Conservation (phyloP, 2,888 invertebrate species). For the Drosophila greeni region DNA sequence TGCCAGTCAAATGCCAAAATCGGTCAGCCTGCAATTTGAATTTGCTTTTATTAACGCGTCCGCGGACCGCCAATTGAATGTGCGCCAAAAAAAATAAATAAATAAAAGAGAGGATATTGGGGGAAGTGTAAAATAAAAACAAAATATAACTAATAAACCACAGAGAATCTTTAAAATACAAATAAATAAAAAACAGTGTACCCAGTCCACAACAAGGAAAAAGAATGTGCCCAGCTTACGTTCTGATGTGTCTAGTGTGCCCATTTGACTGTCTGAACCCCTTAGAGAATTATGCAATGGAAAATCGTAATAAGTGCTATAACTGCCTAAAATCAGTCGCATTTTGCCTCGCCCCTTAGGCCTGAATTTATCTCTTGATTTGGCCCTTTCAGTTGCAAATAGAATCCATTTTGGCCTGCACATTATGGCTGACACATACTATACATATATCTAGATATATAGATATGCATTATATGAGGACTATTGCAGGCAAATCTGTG, state of each 20-base stretch:
- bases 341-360: background rate
- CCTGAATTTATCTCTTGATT: slow-evolving; percentile 26
- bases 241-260: background rate
- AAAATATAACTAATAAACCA: slow-evolving; percentile 9
- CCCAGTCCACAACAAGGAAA: no score
- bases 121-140: slow-evolving; percentile 1
- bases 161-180: background rate
- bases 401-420: slow-evolving; percentile 22
- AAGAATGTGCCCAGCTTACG: no score
- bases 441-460: background rate
- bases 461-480: background rate
- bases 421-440: slow-evolving; percentile 20
- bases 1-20: slow-evolving; percentile 52
- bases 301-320: slow-evolving; percentile 22
- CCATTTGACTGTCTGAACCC: background rate
- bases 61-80: slow-evolving; percentile 32
- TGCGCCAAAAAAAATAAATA: slow-evolving; percentile 17
- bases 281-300: slow-evolving; percentile 26
- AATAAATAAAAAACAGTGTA: background rate
- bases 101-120: slow-evolving; percentile 1
- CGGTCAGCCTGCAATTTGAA: slow-evolving; percentile 41
- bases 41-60: slow-evolving; percentile 40
- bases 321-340: slow-evolving; percentile 14
- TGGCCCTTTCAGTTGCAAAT: slow-evolving; percentile 13
- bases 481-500: slow-evolving; percentile 27